phyloP scores from a whole-genome alignment of 2,797 vertebrate species.

The Acipenser transmontanus region DNA sequence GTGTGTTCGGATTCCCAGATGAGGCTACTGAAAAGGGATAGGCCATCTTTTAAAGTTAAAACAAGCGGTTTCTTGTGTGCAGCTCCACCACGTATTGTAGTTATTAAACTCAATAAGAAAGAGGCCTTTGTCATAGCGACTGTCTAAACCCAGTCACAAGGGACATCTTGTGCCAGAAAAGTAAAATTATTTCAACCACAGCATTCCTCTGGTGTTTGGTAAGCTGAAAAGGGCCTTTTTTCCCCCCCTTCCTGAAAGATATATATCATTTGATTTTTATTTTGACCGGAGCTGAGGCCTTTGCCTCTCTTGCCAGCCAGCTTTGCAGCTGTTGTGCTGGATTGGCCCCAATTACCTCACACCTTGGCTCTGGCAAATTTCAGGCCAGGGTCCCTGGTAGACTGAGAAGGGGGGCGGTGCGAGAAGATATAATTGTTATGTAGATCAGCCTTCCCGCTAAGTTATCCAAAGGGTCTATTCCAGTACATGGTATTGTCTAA shows the following conservation, averaged over 20 bases:
- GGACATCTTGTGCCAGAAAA: conserved; percentile 64
- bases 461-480: too few species aligned
- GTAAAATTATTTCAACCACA: conserved; percentile 58
- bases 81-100: conserved; percentile 41
- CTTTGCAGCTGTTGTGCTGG: conserved; percentile 11
- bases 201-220: conserved; percentile 62
- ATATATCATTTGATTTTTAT: conserved; percentile 40
- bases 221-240: conserved; percentile 46
- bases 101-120: conserved; percentile 69
- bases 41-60: conserved; percentile 22
- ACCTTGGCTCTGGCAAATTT: conserved; percentile 1
- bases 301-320: neutral
- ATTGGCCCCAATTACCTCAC: conserved; percentile 19
- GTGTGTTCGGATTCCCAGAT: neutral
- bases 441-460: too few species aligned
- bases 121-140: conserved; percentile 67
- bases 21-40: conserved; percentile 4
- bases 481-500: too few species aligned
- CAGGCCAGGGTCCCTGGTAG: too few species aligned
- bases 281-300: conserved; percentile 20
- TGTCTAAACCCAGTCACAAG: conserved; percentile 65
- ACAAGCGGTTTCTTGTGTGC: conserved; percentile 54
- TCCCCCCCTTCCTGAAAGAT: conserved; percentile 30
- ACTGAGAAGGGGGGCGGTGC: too few species aligned
- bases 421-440: too few species aligned